A percentile compares a stretch with the other conserved stretches of the same genome.
Evolutionary conservation across 2,113 vertebrate genomes (phyloP).

Genomic region (Grammomys surdaster): DNA sequence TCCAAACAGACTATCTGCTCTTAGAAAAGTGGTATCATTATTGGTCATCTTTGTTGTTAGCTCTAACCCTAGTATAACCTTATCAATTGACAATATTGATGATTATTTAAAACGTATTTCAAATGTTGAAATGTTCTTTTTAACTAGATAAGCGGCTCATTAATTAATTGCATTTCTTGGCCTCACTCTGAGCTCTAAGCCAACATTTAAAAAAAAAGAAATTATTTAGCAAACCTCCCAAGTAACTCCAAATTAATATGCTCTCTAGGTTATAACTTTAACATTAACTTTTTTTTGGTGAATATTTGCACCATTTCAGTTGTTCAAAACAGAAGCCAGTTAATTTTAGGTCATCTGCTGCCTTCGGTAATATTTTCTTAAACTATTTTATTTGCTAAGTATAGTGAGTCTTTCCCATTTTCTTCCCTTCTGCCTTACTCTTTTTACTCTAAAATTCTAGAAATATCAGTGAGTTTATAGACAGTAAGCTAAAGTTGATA

Average conservation of each 20-base stretch:
- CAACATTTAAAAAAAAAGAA: neutral
- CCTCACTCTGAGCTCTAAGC: neutral
- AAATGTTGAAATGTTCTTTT: neutral
- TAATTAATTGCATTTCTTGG: neutral
- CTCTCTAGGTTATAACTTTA: neutral
- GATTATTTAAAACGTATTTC: slow-evolving; percentile 27
- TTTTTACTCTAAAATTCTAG: neutral
- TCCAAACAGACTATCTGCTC: neutral
- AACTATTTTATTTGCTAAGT: neutral
- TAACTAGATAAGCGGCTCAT: neutral
- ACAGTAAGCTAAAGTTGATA: neutral
- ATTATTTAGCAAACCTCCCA: neutral
- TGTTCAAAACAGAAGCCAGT: neutral
- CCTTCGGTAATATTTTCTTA: neutral
- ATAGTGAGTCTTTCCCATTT: neutral
- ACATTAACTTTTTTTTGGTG: neutral
- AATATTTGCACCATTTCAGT: neutral
- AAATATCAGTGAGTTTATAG: neutral
- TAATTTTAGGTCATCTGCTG: neutral
- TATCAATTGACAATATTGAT: neutral
- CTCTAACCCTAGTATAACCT: neutral
- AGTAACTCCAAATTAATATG: neutral
- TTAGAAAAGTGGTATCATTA: neutral
- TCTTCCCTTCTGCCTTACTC: neutral
- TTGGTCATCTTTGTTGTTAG: neutral